Conservation (phyloP, 1,140 invertebrate genomes). For the Leptoteleia sp. region DNA sequence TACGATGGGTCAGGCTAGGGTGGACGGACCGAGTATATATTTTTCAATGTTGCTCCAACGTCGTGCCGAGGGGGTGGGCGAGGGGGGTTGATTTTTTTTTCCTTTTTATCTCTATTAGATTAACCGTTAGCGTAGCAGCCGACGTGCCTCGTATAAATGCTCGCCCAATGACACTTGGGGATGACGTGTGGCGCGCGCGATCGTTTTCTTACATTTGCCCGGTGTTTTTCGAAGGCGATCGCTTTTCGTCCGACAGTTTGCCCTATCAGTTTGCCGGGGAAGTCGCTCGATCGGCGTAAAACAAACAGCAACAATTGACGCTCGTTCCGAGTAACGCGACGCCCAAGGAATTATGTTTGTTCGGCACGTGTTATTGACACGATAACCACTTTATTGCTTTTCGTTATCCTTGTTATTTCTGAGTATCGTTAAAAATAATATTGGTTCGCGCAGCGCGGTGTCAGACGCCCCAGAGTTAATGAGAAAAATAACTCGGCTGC, state of each 20-base stretch:
- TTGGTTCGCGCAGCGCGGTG: constrained; percentile 8
- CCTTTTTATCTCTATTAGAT: constrained; percentile 81
- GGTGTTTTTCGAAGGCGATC: too few relatives aligned
- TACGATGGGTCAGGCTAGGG: constrained; percentile 73
- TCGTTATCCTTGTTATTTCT: constrained; percentile 52
- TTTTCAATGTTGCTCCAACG: constrained; percentile 77
- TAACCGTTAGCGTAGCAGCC: constrained; percentile 75
- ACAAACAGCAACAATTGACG: too few relatives aligned
- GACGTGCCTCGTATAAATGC: constrained; percentile 75
- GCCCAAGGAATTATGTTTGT: constrained; percentile 31
- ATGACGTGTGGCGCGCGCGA: too few relatives aligned
- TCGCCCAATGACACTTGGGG: constrained; percentile 67
- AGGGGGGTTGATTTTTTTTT: too few relatives aligned
- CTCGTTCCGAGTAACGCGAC: constrained; percentile 2
- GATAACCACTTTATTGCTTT: constrained; percentile 48
- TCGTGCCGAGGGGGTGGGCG: constrained; percentile 20
- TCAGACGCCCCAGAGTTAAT: constrained; percentile 22
- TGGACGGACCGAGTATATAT: constrained; percentile 71
- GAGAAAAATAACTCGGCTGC: constrained; percentile 35
- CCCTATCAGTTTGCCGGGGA: too few relatives aligned
- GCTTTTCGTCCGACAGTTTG: too few relatives aligned
- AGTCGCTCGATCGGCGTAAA: too few relatives aligned
- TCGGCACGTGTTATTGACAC: constrained; percentile 46
- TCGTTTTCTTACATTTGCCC: too few relatives aligned
- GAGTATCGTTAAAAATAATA: constrained; percentile 52